Evolutionary conservation across 2,797 vertebrate genomes (phyloP).

Genomic region (Caiman crocodilus): DNA sequence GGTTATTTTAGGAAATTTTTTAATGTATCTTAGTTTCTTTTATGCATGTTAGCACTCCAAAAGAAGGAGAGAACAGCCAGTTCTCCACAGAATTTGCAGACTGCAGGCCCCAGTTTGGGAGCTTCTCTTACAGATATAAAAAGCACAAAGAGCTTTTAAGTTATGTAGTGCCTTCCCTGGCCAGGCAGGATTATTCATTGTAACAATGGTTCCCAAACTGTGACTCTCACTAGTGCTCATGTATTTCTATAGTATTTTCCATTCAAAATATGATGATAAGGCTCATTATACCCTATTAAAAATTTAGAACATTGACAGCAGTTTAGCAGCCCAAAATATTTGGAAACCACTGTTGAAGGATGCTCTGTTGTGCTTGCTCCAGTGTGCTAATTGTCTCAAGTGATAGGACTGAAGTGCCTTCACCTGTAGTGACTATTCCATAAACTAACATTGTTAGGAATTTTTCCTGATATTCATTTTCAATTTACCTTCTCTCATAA

Average conservation of each 20-base stretch:
- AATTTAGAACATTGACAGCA: too few species aligned
- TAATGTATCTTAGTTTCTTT: slow-evolving; percentile 8
- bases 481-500: slow-evolving; percentile 6
- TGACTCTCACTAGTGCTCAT: not conserved
- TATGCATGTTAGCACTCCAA: not conserved
- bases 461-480: not conserved
- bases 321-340: too few species aligned
- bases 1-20: not conserved
- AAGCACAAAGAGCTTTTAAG: slow-evolving; percentile 15
- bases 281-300: too few species aligned
- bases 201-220: not conserved
- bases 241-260: too few species aligned
- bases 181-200: slow-evolving; percentile 16
- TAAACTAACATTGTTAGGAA: not conserved
- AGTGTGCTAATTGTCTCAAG: not conserved
- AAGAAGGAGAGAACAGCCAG: not conserved
- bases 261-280: too few species aligned
- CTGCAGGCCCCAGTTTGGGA: not conserved
- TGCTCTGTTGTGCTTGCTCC: not conserved
- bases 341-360: too few species aligned
- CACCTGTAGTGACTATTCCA: not conserved
- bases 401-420: slow-evolving; percentile 7
- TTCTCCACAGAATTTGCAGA: slow-evolving; percentile 8
- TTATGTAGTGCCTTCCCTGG: not conserved
- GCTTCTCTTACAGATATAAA: not conserved